Base-by-base conservation (phyloP, 2,888 invertebrate species). In the Adineta ricciae region DNA sequence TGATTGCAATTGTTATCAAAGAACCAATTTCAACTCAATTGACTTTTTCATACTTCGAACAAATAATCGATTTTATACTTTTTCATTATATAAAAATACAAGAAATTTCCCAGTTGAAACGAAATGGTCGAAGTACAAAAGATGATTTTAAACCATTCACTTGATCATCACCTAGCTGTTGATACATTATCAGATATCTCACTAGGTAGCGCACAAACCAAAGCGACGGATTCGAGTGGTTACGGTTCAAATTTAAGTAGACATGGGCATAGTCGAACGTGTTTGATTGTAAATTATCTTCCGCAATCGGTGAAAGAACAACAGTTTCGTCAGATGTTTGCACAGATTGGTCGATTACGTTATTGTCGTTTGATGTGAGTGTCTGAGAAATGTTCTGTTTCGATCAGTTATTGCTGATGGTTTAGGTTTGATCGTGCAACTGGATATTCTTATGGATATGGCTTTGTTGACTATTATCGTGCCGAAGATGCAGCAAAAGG, bases 361-460 rank as follows among this genome's bases (percentile, higher is more conserved):
- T 78, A 36, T 24, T 78, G 73, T 78, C 36, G 41, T 41, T 78
- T 78, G 38, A 78, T 78, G 73, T 78, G 24, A 41, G 41, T n/a
- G 4, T n/a, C n/a, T n/a, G n/a, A n/a, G n/a, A n/a, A n/a, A n/a
- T n/a, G n/a, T n/a, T n/a, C n/a, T n/a, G n/a, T 9, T 16, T 7
- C 19, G 50, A 50, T 50, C n/a, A n/a, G n/a, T 36, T 38, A 38
- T 73, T 38, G 19, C 21, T 27, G 14, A 27, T 24, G 1, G 1
- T 27, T 7, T 27, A 64, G 64, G 64, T 64, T 16, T 64, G 64
- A 64, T 64, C 64, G 64, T 32, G 64, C 64, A 32, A 64, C 64
- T 8, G 84, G 84, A 24, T 86, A 86, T 78, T 84, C 84, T 19
- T 86, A 83, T 78, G 86, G 86, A 78, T 86, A 86, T 56, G 86